These are phyloP conservation scores for Parapristionchus giblindavisi DNA, from an alignment of 2,888 invertebrate species.

Conservation along the genomic window DNA sequence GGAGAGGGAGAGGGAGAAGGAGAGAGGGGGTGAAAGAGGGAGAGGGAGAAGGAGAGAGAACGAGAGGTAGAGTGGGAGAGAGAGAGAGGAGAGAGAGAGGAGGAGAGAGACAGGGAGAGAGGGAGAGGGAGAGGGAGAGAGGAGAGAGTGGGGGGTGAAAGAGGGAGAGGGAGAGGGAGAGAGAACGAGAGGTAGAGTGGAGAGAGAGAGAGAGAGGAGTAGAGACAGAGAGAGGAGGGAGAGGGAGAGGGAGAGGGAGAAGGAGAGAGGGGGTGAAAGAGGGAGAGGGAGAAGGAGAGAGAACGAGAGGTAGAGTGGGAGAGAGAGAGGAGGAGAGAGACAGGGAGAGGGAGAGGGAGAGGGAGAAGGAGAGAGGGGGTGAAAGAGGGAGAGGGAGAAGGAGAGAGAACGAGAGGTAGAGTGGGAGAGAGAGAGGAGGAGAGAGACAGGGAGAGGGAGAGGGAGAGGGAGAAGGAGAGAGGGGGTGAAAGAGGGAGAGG, in stretches of 20 bases:
- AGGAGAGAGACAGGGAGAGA: background rate
- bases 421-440: background rate
- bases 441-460: background rate
- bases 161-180: slow-evolving; percentile 34
- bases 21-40: slow-evolving; percentile 2
- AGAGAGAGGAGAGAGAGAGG: background rate
- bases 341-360: slow-evolving; percentile 6
- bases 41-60: background rate
- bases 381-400: too few relatives aligned
- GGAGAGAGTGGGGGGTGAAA: slow-evolving; percentile 1
- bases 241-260: slow-evolving; percentile 40
- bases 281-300: slow-evolving; percentile 16
- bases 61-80: background rate
- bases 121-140: background rate
- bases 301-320: background rate
- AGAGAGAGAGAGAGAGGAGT: background rate
- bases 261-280: slow-evolving; percentile 32
- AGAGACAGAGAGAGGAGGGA: background rate
- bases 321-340: slow-evolving; percentile 18
- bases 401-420: slow-evolving; percentile 5
- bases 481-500: too few relatives aligned
- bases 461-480: background rate
- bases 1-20: slow-evolving; percentile 16
- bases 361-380: background rate
- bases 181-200: background rate